Evolutionary conservation across 2,888 invertebrate genomes (phyloP).

Genomic region (Sipunculus nudus): DNA sequence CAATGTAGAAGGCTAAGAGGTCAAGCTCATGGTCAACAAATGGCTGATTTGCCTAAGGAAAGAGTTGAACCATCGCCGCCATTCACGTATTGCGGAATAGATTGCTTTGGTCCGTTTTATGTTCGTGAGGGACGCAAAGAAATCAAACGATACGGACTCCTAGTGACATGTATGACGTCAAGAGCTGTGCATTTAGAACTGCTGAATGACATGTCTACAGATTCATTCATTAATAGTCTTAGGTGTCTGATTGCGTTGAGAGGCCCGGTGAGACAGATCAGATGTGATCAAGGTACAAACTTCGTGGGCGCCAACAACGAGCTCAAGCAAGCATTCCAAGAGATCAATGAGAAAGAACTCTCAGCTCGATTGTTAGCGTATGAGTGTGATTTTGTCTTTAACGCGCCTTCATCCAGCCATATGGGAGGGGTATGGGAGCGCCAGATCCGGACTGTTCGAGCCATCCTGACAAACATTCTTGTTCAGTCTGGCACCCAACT

Average conservation of each 20-base stretch:
- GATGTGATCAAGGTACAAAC: constrained; percentile 45
- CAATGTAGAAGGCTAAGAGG: constrained; percentile 15
- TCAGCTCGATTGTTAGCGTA: background rate
- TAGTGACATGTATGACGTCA: constrained; percentile 44
- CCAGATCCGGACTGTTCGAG: constrained; percentile 20
- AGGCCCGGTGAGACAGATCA: constrained; percentile 33
- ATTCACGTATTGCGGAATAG: constrained; percentile 42
- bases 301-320: constrained; percentile 44
- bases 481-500: background rate
- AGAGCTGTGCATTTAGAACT: constrained; percentile 45
- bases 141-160: constrained; percentile 41
- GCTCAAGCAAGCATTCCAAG: constrained; percentile 16
- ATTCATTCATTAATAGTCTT: constrained; percentile 43
- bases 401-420: constrained; percentile 19
- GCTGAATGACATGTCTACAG: constrained; percentile 40
- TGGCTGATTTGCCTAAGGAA: constrained; percentile 41
- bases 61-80: constrained; percentile 37
- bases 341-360: constrained; percentile 10
- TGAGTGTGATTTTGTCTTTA: constrained; percentile 13
- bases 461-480: constrained; percentile 12
- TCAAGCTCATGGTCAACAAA: constrained; percentile 10
- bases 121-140: constrained; percentile 43
- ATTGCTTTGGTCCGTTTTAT: constrained; percentile 48
- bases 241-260: constrained; percentile 38
- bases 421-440: constrained; percentile 22